Evolutionary conservation across 2,113 vertebrate genomes (phyloP), one percentile per base, ranked within the genome.

Genomic region (Anarrhichthys ocellatus): DNA sequence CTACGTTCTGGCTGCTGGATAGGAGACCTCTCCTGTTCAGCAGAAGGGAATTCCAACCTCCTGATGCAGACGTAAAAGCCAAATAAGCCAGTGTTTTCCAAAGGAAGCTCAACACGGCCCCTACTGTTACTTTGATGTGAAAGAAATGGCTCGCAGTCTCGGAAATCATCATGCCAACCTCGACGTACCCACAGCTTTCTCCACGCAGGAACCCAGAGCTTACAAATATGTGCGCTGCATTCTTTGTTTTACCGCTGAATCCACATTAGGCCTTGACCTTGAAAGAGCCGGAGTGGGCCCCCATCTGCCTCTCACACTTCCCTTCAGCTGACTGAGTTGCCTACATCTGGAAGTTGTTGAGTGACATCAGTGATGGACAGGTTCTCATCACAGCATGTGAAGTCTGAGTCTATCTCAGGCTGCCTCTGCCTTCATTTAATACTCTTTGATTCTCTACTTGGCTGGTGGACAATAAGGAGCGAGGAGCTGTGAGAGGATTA

Each of bases 271-370:
- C 56, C 40, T 73, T 89, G 84, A 93, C 91, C 83, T 88, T 89
- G 85, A 87, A 80, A 72, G 72, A 76, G 88, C 44, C 62, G 27
- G 34, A 48, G 42, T 44, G 52, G 62, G 29, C 84, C 77, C 68
- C 75, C 67, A 67, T 80, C 86, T 65, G 71, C 82, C 78, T 86
- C 77, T 63, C 78, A 38, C 75, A 44, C 79, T 14, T 69, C 76
- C 58, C 73, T 50, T 71, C 62, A 91, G 86, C 90, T 81, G 87
- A 87, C 87, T 90, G 82, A 88, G 67, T 66, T 1, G 44, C 29
- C 82, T 78, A 94, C 94, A 95, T 95, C 94, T 95, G 95, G 94
- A 94, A 95, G 90, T 71, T 85, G 90, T 95, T 94, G 90, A 89
- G 91, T 94, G 94, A 94, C 91, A 93, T 94, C 89, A 93, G 85